A percentile compares a stretch with the other conserved stretches of the same genome.
Evolutionary conservation across 2,888 invertebrate genomes (phyloP).

Genomic region (Phortica okadai): DNA sequence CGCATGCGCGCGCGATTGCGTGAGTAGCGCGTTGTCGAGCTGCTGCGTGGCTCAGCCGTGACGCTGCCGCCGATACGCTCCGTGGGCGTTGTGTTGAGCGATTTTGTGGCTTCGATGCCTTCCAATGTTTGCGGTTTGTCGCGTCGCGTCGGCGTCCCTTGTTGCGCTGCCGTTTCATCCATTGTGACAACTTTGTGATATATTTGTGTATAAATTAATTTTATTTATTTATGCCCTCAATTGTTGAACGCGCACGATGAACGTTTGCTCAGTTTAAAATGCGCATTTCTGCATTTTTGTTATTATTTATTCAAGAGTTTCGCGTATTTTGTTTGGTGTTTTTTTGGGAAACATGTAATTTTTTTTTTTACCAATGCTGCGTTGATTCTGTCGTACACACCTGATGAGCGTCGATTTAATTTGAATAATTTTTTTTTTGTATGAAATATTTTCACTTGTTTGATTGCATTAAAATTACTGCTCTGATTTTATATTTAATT

Average conservation of each 20-base stretch:
- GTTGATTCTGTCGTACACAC: conserved; percentile 15
- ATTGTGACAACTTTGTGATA: conserved; percentile 67
- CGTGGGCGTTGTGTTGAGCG: conserved; percentile 40
- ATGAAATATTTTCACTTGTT: too few species aligned
- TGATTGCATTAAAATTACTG: neutral
- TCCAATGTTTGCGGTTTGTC: conserved; percentile 71
- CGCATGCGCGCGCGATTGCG: conserved; percentile 67
- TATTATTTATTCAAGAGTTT: neutral
- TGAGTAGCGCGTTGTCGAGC: conserved; percentile 46
- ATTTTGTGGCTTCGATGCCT: conserved; percentile 55
- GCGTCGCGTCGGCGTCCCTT: conserved; percentile 55
- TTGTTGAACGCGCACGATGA: conserved; percentile 12
- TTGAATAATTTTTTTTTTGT: neutral
- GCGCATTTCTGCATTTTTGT: neutral
- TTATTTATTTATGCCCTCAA: neutral
- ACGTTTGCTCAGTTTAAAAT: conserved; percentile 11
- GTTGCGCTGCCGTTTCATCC: conserved; percentile 50
- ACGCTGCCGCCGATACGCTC: conserved; percentile 19
- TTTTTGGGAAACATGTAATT: conserved; percentile 14
- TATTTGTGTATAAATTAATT: neutral
- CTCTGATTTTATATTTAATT: neutral
- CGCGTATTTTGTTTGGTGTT: neutral
- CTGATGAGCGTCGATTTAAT: conserved; percentile 19
- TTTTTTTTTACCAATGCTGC: neutral
- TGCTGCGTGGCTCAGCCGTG: conserved; percentile 23